phyloP scores from a whole-genome alignment of 2,113 vertebrate species.

The Eulacestoma nigropectus region DNA sequence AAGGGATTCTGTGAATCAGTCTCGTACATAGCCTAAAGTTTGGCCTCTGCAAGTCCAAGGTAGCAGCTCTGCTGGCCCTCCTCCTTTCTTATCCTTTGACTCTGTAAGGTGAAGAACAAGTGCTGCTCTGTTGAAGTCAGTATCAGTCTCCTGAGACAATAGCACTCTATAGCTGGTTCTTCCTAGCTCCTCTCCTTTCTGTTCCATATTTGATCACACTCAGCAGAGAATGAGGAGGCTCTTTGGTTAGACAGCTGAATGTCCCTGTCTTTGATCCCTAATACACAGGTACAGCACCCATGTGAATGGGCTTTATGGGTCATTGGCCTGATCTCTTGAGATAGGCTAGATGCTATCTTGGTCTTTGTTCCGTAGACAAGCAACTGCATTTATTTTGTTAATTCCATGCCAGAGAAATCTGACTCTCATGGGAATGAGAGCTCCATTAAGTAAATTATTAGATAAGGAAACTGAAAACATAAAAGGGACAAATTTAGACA shows the following conservation, averaged over 20 bases:
- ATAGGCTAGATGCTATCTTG: background rate
- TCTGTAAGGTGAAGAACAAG: background rate
- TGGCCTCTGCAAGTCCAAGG: background rate
- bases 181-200: background rate
- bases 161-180: background rate
- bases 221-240: background rate
- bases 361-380: background rate
- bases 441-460: conserved; percentile 20
- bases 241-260: background rate
- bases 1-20: background rate
- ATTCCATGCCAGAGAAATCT: background rate
- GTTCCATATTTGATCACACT: background rate
- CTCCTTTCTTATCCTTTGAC: background rate
- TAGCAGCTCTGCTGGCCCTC: background rate
- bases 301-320: background rate
- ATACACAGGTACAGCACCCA: background rate
- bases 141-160: accelerated
- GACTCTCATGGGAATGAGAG: background rate
- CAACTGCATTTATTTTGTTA: background rate
- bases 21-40: background rate
- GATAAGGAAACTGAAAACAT: conserved; percentile 38
- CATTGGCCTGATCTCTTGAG: background rate
- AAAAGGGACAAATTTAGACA: background rate
- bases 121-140: background rate
- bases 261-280: background rate